Percentiles rank a stretch among this genome's conserved stretches.
phyloP scores from a whole-genome alignment of 1,140 invertebrate species.

The Drosophila repleta region DNA sequence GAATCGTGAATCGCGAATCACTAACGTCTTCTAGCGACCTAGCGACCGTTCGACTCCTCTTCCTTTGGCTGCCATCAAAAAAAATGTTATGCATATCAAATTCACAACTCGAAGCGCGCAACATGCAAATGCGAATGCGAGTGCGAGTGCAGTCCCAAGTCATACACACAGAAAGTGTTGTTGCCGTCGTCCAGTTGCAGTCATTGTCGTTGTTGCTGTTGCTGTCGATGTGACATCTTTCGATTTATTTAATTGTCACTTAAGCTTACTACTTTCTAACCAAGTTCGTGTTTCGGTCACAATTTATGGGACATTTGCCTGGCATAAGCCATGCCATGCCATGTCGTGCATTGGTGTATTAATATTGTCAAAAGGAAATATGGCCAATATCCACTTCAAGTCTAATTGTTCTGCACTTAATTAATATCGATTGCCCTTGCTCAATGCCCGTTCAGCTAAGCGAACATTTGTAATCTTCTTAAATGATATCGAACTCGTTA shows the following conservation, averaged over 20 bases:
- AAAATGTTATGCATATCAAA: constrained; percentile 72
- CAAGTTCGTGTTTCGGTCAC: constrained; percentile 55
- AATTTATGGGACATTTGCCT: constrained; percentile 54
- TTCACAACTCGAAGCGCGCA: constrained; percentile 12
- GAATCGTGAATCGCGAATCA: constrained; percentile 17
- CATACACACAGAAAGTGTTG: constrained; percentile 17
- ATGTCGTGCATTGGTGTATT: constrained; percentile 21
- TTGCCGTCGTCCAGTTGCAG: constrained; percentile 6
- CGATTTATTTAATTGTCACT: constrained; percentile 80
- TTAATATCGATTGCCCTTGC: constrained; percentile 17
- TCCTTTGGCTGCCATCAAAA: constrained; percentile 23
- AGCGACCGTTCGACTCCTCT: constrained; percentile 14
- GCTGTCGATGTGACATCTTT: constrained; percentile 63
- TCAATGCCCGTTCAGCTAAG: too few species aligned
- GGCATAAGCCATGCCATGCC: constrained; percentile 39
- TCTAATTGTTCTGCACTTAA: constrained; percentile 52
- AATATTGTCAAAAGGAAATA: too few species aligned
- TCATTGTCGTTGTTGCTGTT: constrained; percentile 12
- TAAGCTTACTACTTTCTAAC: constrained; percentile 76
- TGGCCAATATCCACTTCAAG: constrained; percentile 56
- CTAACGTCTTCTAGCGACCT: constrained; percentile 8
- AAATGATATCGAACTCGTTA: too few species aligned
- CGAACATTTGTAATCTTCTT: too few species aligned
- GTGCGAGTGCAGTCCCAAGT: constrained; percentile 40
- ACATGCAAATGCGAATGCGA: constrained; percentile 19